Evolutionary conservation across 2,113 vertebrate genomes (phyloP), one percentile per base, ranked within the genome.

Genomic region (Lepisosteus osseus): DNA sequence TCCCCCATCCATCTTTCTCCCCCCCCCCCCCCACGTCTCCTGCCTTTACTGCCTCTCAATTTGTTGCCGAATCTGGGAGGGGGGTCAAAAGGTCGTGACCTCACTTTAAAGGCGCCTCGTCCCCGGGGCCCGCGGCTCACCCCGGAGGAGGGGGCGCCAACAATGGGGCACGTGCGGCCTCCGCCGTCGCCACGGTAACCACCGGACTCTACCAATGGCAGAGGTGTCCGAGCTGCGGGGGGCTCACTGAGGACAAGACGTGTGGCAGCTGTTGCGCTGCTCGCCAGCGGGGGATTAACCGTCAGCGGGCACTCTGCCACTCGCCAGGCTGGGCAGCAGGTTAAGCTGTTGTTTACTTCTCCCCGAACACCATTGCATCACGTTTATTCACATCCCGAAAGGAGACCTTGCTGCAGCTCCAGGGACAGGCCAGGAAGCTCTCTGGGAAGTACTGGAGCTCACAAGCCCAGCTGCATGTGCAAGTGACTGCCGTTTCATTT

Each of bases 91-190:
- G 93, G 92, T 90, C 89, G 77, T 77, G 94, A 94, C 90, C 94
- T 84, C 80, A 88, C 86, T 77, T 89, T 88, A 86, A 82, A 86
- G 83, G 87, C 87, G 83, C 81, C 83, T 87, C 87, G 86, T 86
- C 80, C 86, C 84, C 85, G 86, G 88, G 79, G 91, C 89, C 90
- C 92, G 89, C 83, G 82, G 91, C 87, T 87, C 91, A 91, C 91
- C 90, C 84, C 83, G 78, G 91, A 94, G 91, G 92, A 91, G 90
- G 89, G 85, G 67, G 29, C 79, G 86, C 86, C 88, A 92, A 95
- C 93, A 95, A 95, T 94, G 87, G 91, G 95, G 92, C 93, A 93
- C 93, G 92, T 95, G 94, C 93, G 94, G 29, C 81, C 82, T 91
- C 90, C 90, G 91, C 80, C 45, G 91, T 97, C 92, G 74, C 94